Evolutionary conservation across 1,140 invertebrate species (phyloP).

Genomic region (Myzus persicae): DNA sequence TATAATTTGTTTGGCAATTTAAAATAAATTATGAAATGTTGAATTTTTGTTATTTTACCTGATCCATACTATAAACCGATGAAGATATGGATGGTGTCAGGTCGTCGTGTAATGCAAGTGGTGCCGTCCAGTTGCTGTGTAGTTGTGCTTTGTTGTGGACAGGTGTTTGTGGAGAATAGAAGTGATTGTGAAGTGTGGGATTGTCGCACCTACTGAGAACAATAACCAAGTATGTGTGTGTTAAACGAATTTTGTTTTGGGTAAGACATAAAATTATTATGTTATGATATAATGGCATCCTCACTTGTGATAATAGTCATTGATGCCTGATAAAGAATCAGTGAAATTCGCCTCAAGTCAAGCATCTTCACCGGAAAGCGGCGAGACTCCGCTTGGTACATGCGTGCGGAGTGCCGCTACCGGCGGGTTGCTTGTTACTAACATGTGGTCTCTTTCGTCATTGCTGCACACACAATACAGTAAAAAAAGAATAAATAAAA

Average conservation of each 20-base stretch:
- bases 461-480: slow-evolving; percentile 48
- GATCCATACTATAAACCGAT: slow-evolving; percentile 59
- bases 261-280: slow-evolving; percentile 33
- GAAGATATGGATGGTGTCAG: slow-evolving; percentile 60
- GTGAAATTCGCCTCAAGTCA: slow-evolving; percentile 58
- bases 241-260: not conserved
- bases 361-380: slow-evolving; percentile 55
- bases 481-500: slow-evolving; percentile 35
- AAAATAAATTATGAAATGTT: not conserved
- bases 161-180: slow-evolving; percentile 47
- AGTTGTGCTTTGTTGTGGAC: slow-evolving; percentile 17
- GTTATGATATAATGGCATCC: slow-evolving; percentile 13
- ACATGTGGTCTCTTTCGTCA: slow-evolving; percentile 56
- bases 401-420: slow-evolving; percentile 53
- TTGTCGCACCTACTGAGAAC: slow-evolving; percentile 45
- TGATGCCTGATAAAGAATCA: slow-evolving; percentile 54
- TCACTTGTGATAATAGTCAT: slow-evolving; percentile 57
- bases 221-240: slow-evolving; percentile 39
- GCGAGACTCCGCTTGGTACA: slow-evolving; percentile 39
- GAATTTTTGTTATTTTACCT: slow-evolving; percentile 28
- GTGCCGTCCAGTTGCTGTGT: slow-evolving; percentile 50
- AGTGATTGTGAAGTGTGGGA: slow-evolving; percentile 33
- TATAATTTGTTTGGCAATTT: not conserved
- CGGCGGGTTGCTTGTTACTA: slow-evolving; percentile 47
- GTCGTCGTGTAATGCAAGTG: slow-evolving; percentile 59